Percentiles rank a stretch among this genome's conserved stretches.
These are phyloP conservation scores for Romanomermis culicivorax DNA, from an alignment of 2,888 invertebrate species.

Conservation along the genomic window DNA sequence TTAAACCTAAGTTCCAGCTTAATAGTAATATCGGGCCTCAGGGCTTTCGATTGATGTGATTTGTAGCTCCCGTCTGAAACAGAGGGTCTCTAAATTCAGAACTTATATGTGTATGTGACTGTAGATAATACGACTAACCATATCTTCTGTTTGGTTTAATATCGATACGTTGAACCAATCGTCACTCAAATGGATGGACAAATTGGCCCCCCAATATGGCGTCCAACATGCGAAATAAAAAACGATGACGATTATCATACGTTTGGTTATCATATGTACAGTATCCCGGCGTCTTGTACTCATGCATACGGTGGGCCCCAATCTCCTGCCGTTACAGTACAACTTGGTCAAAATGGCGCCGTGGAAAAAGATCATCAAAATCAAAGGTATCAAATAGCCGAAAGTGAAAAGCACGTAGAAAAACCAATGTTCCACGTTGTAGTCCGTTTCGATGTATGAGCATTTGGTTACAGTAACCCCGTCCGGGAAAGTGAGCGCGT, in stretches of 20 bases:
- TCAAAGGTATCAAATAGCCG: neutral
- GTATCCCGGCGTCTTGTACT: neutral
- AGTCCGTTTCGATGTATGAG: too few species aligned
- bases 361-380: neutral
- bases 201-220: neutral
- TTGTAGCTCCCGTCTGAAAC: too few species aligned
- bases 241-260: neutral
- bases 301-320: too few species aligned
- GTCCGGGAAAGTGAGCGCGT: neutral
- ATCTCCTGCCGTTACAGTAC: too few species aligned
- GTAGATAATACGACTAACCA: too few species aligned
- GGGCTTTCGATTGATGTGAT: too few species aligned
- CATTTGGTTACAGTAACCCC: neutral
- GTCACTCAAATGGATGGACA: neutral
- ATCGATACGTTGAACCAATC: too few species aligned
- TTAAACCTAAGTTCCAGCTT: too few species aligned
- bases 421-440: neutral
- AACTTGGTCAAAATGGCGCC: neutral
- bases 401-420: neutral
- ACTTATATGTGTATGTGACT: too few species aligned
- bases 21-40: too few species aligned
- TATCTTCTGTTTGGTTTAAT: too few species aligned
- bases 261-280: neutral
- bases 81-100: too few species aligned
- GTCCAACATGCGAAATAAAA: conserved; percentile 1